Evolutionary conservation across 2,797 vertebrate genomes (phyloP).

Genomic region (Manis pentadactyla): DNA sequence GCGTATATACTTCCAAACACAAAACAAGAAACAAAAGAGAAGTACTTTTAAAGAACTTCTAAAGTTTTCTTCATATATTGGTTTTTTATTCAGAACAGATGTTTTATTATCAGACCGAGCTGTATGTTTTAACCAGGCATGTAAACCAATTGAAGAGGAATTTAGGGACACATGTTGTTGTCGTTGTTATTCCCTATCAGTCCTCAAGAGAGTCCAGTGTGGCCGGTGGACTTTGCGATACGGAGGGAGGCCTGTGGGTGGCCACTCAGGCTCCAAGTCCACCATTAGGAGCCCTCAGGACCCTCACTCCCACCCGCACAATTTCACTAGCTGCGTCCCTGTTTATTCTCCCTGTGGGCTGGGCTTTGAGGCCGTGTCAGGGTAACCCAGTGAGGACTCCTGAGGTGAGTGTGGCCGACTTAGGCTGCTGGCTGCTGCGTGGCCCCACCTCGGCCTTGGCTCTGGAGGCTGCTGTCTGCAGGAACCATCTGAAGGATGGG

Average conservation of each 20-base stretch:
- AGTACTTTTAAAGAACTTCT: background rate
- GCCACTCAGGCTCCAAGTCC: too few species aligned
- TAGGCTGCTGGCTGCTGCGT: accelerated
- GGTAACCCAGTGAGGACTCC: background rate
- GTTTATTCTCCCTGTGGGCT: background rate
- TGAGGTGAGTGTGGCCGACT: background rate
- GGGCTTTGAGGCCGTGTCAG: background rate
- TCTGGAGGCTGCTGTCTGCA: background rate
- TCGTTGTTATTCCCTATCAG: background rate
- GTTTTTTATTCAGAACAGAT: background rate
- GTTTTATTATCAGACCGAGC: background rate
- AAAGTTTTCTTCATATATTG: background rate
- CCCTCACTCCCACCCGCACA: background rate
- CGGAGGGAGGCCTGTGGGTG: background rate
- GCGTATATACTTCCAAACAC: background rate
- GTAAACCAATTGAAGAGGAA: background rate
- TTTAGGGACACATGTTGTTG: background rate
- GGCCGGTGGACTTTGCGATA: background rate
- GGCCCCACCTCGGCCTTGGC: background rate
- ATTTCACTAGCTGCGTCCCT: background rate
- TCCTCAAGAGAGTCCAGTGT: background rate
- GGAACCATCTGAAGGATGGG: background rate
- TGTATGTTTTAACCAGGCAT: background rate
- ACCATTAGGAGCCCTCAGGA: background rate
- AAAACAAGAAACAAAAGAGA: background rate